Evolutionary conservation across 1,140 invertebrate species (phyloP), one percentile per base, ranked within the genome.

Genomic region (Lanistes nyassanus): DNA sequence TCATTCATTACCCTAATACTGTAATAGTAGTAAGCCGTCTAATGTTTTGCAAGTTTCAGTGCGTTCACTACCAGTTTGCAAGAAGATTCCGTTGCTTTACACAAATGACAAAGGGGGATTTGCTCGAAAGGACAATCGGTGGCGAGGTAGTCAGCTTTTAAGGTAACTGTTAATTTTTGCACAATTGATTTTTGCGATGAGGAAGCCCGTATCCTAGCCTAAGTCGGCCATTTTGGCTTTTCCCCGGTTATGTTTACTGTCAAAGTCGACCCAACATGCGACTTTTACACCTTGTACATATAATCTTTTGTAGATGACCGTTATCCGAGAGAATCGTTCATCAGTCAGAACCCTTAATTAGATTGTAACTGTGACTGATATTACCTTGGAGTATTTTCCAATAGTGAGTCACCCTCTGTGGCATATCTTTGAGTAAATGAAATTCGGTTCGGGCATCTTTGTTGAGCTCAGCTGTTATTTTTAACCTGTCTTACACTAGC

Each of bases 1-100:
- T 69, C 67, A 71, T 66, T 80, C 76, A 80, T 80, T 80, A 80
- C 79, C 68, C 65, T 74, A 68, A 75, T 80, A 80, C 79, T 60
- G 55, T 74, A 68, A 75, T 80, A 72, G 65, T 73, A 66, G 65
- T 62, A 64, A 37, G 75, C 68, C 68, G 75, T 71, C 58, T 60
- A 64, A 76, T 70, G 56, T 71, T 58, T 71, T 62, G 75, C 39
- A 58, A 51, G 42, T 34, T 70, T 47, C 70, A 69, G 47, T 37
- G 31, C 37, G 68, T 47, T 62, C 64, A 65, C 47, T 64, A 65
- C 34, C 19, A 51, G 56, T 56, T 29, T n/a, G 42, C 16, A 60
- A 60, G 23, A 36, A 26, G 21, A 16, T 21, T 36, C 31, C 23
- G 23, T 56, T 60, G 23, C 19, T 72, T 62, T 62, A n/a, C 60